A percentile compares a stretch with the other conserved stretches of the same genome.
These are phyloP conservation scores for Oreamnos americanus DNA, from an alignment of 2,113 vertebrate genomes.

Conservation along the genomic window DNA sequence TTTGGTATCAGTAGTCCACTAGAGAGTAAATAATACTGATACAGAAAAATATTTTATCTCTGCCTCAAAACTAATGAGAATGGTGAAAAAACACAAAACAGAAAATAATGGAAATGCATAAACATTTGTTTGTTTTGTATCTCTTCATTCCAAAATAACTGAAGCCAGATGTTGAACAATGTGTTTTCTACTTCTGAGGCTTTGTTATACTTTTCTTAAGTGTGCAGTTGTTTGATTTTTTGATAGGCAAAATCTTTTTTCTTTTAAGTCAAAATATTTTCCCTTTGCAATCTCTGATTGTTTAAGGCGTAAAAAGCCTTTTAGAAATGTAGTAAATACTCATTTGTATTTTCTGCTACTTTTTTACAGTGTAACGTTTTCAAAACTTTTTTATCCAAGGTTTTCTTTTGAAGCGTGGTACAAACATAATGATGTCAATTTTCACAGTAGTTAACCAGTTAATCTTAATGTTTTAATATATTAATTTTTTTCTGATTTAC, in stretches of 20 bases:
- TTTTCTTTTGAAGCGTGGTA: not conserved
- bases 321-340: constrained; percentile 1
- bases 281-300: not conserved
- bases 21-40: not conserved
- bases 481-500: not conserved
- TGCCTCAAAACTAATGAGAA: not conserved
- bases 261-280: not conserved
- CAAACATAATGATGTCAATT: not conserved
- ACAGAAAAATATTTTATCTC: not conserved
- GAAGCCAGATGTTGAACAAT: not conserved
- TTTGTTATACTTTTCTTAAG: not conserved
- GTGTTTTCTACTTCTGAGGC: not conserved
- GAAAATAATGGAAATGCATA: not conserved
- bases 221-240: not conserved
- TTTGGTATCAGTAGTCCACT: not conserved
- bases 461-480: not conserved
- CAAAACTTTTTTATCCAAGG: not conserved
- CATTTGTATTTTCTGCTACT: not conserved
- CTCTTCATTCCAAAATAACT: not conserved
- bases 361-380: not conserved
- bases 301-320: not conserved
- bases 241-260: not conserved
- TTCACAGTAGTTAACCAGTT: not conserved
- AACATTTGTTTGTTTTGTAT: not conserved
- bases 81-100: not conserved